Base-by-base conservation (phyloP, 1,140 invertebrate species). In the Calliphora vicina region DNA sequence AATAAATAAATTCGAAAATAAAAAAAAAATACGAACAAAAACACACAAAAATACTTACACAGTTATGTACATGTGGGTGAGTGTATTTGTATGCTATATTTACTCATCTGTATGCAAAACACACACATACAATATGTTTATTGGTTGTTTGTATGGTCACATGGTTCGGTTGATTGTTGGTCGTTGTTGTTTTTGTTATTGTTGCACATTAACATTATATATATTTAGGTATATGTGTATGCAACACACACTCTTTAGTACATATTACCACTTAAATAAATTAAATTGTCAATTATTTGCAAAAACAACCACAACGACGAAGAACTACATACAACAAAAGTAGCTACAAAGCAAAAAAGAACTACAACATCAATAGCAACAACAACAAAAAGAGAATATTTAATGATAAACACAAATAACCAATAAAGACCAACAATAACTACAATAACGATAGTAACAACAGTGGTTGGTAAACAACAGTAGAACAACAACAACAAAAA, bases 231-330 rank as follows among this genome's bases (percentile, higher is more conserved):
- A 29, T 29, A 8, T 29, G 8, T 29, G 12, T 57, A 15, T 57
- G 17, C 13, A 15, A 15, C 45, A 57, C 0, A n/a, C 9, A 23
- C 20, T 23, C 17, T 67, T 4, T 67, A 23, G 17, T 78, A n/a
- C n/a, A n/a, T n/a, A 78, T 43, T 78, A 43, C 74, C 74, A 78
- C 74, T 78, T 78, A 78, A 81, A 81, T 81, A 81, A 81, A 81
- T 81, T 81, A 81, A 81, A 81, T 81, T 81, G 80, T 81, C 80
- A 61, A 81, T 81, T 81, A 81, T 81, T 81, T 81, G 80, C 80
- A 81, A 81, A 61, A 57, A 81, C 15, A 43, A 26, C 57, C 57
- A 61, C 57, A 61, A 61, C 6, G 20, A 61, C 10, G 20, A 61
- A 61, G 20, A 61, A 50, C 17, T 50, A 50, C 2, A 12, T 50